A percentile compares a stretch with the other conserved stretches of the same genome.
Conservation (phyloP, 2,113 vertebrate genomes). For the Apteryx owenii region DNA sequence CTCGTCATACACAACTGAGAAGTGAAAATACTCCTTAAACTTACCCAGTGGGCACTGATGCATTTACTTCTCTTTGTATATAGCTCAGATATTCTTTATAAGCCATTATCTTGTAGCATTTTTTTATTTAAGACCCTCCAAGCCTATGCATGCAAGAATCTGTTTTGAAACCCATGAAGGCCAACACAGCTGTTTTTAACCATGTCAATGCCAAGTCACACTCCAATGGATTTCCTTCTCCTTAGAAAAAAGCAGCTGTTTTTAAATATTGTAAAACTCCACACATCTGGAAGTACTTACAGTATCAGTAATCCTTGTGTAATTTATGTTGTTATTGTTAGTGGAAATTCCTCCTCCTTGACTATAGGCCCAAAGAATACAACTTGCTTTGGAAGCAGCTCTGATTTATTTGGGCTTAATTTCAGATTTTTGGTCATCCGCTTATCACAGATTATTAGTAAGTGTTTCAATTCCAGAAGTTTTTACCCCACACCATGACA, state of each 20-base stretch:
- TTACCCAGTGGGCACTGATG: not conserved
- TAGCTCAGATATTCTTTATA: not conserved
- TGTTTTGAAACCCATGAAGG: not conserved
- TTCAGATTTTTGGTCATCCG: not conserved
- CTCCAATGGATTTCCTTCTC: conserved; percentile 30
- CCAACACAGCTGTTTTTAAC: conserved; percentile 49
- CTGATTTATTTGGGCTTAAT: not conserved
- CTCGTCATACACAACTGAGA: not conserved
- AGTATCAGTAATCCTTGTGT: not conserved
- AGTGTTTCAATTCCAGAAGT: not conserved
- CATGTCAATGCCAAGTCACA: conserved; percentile 39
- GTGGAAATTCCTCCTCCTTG: not conserved
- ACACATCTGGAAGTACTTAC: conserved; percentile 38
- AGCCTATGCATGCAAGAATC: not conserved
- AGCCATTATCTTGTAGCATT: not conserved
- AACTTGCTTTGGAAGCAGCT: conserved; percentile 23
- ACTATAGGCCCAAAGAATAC: not conserved
- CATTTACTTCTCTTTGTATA: not conserved
- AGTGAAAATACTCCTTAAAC: not conserved
- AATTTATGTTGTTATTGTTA: not conserved
- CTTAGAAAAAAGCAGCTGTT: conserved; percentile 36
- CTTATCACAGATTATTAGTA: not conserved
- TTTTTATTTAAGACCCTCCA: not conserved
- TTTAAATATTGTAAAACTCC: conserved; percentile 35
- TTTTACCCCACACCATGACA: not conserved